A percentile compares a stretch with the other conserved stretches of the same genome.
These are phyloP conservation scores for Drosophila incognita DNA, from an alignment of 2,888 invertebrate species.

Conservation along the genomic window DNA sequence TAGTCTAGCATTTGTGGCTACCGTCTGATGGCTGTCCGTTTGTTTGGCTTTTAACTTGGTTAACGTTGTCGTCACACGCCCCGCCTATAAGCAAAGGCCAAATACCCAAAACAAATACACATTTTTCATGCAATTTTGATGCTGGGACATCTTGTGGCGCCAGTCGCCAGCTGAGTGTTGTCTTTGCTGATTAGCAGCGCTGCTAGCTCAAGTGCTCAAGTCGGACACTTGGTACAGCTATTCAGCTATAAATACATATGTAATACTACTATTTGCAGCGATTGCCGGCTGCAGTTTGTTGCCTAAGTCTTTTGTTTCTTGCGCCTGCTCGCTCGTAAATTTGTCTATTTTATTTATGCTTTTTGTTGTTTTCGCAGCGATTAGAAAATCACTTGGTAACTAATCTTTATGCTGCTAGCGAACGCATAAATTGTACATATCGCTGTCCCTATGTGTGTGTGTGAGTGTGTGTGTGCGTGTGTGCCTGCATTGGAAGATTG, in stretches of 20 bases:
- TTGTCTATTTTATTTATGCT: constrained; percentile 70
- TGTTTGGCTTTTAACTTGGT: constrained; percentile 78
- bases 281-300: constrained; percentile 60
- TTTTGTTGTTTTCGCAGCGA: constrained; percentile 71
- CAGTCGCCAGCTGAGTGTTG: constrained; percentile 62
- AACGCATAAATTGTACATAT: constrained; percentile 72
- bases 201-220: constrained; percentile 19
- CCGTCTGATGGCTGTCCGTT: constrained; percentile 79
- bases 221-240: constrained; percentile 25
- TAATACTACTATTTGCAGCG: constrained; percentile 8
- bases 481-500: constrained; percentile 6
- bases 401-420: constrained; percentile 77
- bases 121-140: constrained; percentile 74
- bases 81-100: constrained; percentile 18
- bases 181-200: constrained; percentile 75
- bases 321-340: constrained; percentile 54
- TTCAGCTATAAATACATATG: constrained; percentile 49
- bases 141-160: constrained; percentile 69
- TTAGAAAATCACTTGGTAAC: constrained; percentile 77
- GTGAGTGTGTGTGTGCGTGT: neutral
- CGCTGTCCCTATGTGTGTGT: constrained; percentile 14
- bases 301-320: constrained; percentile 66
- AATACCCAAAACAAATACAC: constrained; percentile 25
- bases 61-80: constrained; percentile 51
- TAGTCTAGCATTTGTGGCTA: constrained; percentile 62